Evolutionary conservation across 2,797 vertebrate genomes (phyloP), one percentile per base, ranked within the genome.

Genomic region (Coccyzus lansbergi): DNA sequence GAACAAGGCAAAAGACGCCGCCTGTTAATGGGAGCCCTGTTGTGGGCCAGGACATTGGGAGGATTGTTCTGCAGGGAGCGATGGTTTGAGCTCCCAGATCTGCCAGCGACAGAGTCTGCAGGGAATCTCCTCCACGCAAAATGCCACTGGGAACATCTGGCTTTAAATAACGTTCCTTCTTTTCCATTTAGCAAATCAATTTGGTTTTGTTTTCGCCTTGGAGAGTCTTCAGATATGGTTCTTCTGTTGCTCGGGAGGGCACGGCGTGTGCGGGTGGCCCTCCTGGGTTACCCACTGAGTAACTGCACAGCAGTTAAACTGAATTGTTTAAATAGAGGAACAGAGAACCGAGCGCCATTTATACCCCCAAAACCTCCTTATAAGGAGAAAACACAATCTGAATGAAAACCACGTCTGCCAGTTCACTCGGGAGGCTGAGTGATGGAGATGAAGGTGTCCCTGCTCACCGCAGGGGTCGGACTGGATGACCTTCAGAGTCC

Each of bases 91-190:
- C 52, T 53, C 70, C 80, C 77, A 76, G 62, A 58, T 78, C 63
- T 89, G 89, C 92, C 92, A 96, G 14, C 0, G 1, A 44, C 25
- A 19, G 14, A 59, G 76, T n/a, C 91, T 92, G 91, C 76, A 78
- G 82, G 87, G 91, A 96, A 81, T 76, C 93, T 95, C 74, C 84
- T 79, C 93, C 80, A 70, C 3, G 25, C n/a, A 79, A 79, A 86
- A 90, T 67, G 79, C 65, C 91, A 86, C 77, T 59, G 85, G 84
- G 69, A 94, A 87, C 95, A 94, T 94, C 93, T 96, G 94, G 91
- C 84, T 95, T 92, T 79, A 79, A 94, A 90, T 79, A 91, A 83
- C 22, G 3, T 31, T 19, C 15, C 0, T 31, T 67, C 72, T 88
- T 76, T 82, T 55, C 76, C 83, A 72, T 82, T 76, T 4, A 90